Evolutionary conservation across 2,888 invertebrate genomes (phyloP), one percentile per base, ranked within the genome.

Genomic region (Latrodectus elegans): DNA sequence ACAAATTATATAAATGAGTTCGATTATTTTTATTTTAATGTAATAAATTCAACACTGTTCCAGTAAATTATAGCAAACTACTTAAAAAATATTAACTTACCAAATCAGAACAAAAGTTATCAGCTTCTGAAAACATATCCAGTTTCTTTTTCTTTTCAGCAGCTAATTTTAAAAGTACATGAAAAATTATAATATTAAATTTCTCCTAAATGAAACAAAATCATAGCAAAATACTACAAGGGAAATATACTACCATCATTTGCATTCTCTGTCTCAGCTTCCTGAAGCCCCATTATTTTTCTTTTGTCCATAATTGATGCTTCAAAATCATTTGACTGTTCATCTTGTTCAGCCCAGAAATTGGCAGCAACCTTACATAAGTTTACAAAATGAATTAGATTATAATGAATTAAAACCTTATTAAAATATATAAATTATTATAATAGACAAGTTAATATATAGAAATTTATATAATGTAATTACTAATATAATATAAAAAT

Each of bases 61-160:
- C 38, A 72, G 15, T 14, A 49, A 72, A 72, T 85, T 67, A 22
- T 71, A 87, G 85, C 26, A 38, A 53, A 55, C 6, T 38, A 6
- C 6, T 38, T n/a, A 38, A 60, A 12, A 60, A 38, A 73, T 67
- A 81, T 14, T 12, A 15, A 91, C 94, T 94, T 93, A 95, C 95
- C 93, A 94, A 94, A 91, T 95, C 95, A 91, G 95, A 94, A 65
- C 95, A 94, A 91, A 96, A 96, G 92, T 95, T 96, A 91, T 97
- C 96, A 90, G 96, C 96, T 91, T 98, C 97, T 10, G 92, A 90
- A 65, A 98, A 97, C 93, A 97, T 92, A 86, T 93, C 92, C n/a
- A 90, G 74, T 73, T 90, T 89, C 70, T 90, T 89, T 84, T 92
- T 92, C 4, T 92, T 92, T 17, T 89, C 89, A 14, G 88, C 67